Percentiles rank a stretch among this genome's conserved stretches.
phyloP scores from a whole-genome alignment of 2,797 vertebrate species.

The Picus viridis region DNA sequence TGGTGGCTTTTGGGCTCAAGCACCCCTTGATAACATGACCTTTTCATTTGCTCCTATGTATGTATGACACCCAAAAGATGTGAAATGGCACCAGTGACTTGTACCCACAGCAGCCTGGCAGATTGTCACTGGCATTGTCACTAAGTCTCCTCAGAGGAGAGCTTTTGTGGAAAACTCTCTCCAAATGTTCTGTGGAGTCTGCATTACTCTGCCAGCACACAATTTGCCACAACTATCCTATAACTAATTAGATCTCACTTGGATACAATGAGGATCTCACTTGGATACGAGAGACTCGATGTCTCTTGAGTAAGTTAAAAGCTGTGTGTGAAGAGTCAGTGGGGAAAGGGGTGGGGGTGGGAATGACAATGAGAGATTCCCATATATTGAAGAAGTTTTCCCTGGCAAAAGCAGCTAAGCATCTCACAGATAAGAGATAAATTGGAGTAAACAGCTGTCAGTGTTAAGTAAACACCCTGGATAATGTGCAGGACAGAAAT shows the following conservation, averaged over 20 bases:
- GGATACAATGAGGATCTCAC: background rate
- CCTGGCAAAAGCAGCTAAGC: constrained; percentile 81
- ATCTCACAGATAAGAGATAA: constrained; percentile 87
- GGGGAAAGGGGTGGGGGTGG: background rate
- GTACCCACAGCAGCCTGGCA: background rate
- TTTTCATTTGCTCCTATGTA: background rate
- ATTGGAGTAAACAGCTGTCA: constrained; percentile 88
- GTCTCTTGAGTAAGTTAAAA: constrained; percentile 27
- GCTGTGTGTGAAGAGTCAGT: background rate
- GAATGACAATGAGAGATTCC: background rate
- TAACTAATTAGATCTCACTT: background rate
- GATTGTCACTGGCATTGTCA: accelerated
- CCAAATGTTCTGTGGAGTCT: background rate
- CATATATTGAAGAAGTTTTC: constrained; percentile 34
- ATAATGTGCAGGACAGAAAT: constrained; percentile 72
- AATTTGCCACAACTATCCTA: background rate
- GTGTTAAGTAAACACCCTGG: constrained; percentile 79
- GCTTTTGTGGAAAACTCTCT: background rate
- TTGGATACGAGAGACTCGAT: constrained; percentile 30
- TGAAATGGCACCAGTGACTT: background rate
- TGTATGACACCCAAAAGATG: background rate
- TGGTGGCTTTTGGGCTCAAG: background rate
- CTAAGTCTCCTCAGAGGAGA: background rate
- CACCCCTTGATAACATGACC: background rate
- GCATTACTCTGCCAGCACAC: background rate